These are phyloP conservation scores for Drosophila truncata DNA, from an alignment of 1,140 invertebrate species.

Conservation along the genomic window DNA sequence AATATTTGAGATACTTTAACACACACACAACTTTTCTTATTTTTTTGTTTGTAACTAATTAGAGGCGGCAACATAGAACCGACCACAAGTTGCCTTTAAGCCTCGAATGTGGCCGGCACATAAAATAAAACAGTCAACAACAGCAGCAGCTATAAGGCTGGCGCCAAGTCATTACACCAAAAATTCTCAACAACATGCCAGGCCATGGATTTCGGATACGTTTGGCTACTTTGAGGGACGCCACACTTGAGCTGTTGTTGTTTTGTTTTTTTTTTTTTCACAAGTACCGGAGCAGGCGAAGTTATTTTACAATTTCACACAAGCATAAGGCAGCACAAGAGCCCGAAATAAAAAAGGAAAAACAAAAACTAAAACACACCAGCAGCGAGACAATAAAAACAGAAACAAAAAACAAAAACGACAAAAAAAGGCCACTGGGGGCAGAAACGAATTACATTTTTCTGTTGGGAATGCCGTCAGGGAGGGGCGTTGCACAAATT, in stretches of 20 bases:
- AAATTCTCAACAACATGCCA: slow-evolving; percentile 63
- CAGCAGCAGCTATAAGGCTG: slow-evolving; percentile 9
- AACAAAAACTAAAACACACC: slow-evolving; percentile 33
- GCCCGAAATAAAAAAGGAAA: slow-evolving; percentile 22
- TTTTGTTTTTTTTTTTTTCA: slow-evolving; percentile 35
- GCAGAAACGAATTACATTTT: slow-evolving; percentile 44
- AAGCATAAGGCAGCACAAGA: slow-evolving; percentile 15
- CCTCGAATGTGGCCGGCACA: slow-evolving; percentile 18
- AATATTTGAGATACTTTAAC: slow-evolving; percentile 63
- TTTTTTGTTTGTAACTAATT: slow-evolving; percentile 52
- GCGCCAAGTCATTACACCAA: slow-evolving; percentile 34
- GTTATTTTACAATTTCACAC: slow-evolving; percentile 68
- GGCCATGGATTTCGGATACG: slow-evolving; percentile 26
- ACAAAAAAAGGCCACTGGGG: slow-evolving; percentile 18
- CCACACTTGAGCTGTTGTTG: slow-evolving; percentile 60
- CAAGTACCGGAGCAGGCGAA: slow-evolving; percentile 51
- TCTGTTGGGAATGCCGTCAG: slow-evolving; percentile 36
- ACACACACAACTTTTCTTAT: slow-evolving; percentile 36
- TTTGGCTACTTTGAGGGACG: slow-evolving; percentile 52
- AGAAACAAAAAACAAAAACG: slow-evolving; percentile 9
- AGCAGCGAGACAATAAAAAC: slow-evolving; percentile 47
- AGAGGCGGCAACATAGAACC: slow-evolving; percentile 28
- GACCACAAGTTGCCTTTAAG: slow-evolving; percentile 44
- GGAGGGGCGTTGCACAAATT: slow-evolving; percentile 31
- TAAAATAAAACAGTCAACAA: slow-evolving; percentile 1